phyloP scores from a whole-genome alignment of 2,888 invertebrate species.

The Cryptus viduatorius region DNA sequence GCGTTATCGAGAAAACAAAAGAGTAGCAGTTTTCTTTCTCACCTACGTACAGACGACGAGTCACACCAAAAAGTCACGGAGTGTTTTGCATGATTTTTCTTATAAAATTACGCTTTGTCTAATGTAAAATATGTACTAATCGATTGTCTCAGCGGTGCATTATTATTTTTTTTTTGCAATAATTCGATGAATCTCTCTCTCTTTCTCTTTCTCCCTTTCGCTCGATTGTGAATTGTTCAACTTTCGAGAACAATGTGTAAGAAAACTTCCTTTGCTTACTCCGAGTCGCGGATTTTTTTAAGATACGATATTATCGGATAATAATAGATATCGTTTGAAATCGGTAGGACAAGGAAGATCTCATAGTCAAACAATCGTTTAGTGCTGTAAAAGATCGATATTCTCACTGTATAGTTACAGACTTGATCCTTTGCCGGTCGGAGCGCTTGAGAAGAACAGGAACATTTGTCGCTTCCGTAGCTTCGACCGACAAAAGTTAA shows the following conservation, averaged over 20 bases:
- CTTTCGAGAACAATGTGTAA: not conserved
- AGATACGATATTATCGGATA: not conserved
- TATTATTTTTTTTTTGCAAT: conserved; percentile 9
- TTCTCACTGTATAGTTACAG: conserved; percentile 18
- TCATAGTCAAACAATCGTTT: conserved; percentile 35
- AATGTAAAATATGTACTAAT: conserved; percentile 28
- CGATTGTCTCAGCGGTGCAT: conserved; percentile 31
- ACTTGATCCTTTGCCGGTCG: too few relatives aligned
- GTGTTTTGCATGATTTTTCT: conserved; percentile 38
- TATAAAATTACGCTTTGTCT: conserved; percentile 16
- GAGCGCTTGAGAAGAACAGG: too few relatives aligned
- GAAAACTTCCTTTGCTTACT: conserved; percentile 39
- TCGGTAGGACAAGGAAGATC: conserved; percentile 25
- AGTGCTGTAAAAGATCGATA: conserved; percentile 16
- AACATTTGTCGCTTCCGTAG: too few relatives aligned
- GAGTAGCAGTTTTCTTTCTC: not conserved
- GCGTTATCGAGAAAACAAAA: conserved; percentile 15
- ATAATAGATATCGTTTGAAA: conserved; percentile 19
- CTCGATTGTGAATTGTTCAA: not conserved
- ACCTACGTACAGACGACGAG: conserved; percentile 19
- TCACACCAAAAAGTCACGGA: conserved; percentile 45
- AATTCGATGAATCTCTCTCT: not conserved
- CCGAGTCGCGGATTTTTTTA: not conserved
- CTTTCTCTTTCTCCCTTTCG: not conserved
- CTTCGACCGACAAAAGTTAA: not conserved